Evolutionary conservation across 30 jellyfish, hydroid and myxozoan genomes (phyloP), one percentile per base, ranked within the genome.

Genomic region (Aurelia coerulea): DNA sequence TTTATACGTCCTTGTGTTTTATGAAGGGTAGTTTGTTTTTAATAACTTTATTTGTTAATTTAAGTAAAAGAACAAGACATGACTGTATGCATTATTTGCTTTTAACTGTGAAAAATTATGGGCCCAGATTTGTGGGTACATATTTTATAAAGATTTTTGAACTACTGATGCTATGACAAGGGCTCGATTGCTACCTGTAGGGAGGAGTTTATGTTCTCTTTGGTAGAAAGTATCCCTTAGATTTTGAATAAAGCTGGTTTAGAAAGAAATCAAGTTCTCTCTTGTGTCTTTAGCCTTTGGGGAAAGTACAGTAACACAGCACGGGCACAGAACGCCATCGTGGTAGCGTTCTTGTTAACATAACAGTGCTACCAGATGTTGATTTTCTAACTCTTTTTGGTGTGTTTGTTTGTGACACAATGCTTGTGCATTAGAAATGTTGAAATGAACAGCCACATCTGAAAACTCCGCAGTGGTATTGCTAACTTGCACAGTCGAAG

Each of bases 1-100:
- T 79, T 79, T 79, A 50, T 79, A 79, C 89, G 66, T 79, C 89
- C 80, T 74, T 74, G 84, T 52, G 71, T 74, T 74, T 79, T 63
- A 54, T 79, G 75, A 79, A 79, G 89, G 89, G 66, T 60, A 56
- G 79, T 32, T 65, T 79, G 52, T 79, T 77, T 78, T 79, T 65
- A 79, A 79, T 18, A 53, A 35, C 74, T 32, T 51, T 79, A 81
- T 31, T 64, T 79, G 65, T 79, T 79, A 79, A 54, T 79, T 79
- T 60, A 79, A 64, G 35, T 46, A 46, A 46, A 42, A 46, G 56
- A 46, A 46, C 56, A 46, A 46, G 56, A 4, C 56, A 5, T 46
- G 56, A 46, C 56, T 46, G 56, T 60, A 60, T n/a, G 35, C 70
- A 60, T 60, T 60, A 23, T 60, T 60, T 60, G 70, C 31, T 17